phyloP scores from a whole-genome alignment of 2,113 vertebrate species.

The Rostratula benghalensis region DNA sequence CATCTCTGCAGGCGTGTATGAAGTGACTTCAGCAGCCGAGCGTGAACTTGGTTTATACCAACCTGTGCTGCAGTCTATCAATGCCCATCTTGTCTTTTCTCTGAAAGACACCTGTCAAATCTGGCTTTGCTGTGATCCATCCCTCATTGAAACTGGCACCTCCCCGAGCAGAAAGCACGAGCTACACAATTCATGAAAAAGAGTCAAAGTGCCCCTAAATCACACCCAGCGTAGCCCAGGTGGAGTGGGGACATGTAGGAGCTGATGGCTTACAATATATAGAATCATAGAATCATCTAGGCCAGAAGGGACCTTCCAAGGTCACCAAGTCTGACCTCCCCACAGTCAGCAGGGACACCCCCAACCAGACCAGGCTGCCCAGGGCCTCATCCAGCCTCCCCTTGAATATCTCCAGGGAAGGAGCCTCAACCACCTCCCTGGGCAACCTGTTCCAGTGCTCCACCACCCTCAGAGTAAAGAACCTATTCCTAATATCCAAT shows the following conservation, averaged over 20 bases:
- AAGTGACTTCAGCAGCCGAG: background rate
- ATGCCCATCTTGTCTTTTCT: background rate
- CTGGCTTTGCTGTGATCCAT: background rate
- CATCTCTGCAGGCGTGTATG: fast-evolving
- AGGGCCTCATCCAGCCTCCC: too few species aligned
- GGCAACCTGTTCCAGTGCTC: too few species aligned
- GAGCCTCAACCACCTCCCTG: too few species aligned
- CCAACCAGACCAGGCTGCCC: too few species aligned
- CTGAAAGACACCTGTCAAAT: background rate
- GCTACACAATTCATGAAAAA: background rate
- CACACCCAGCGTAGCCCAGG: fast-evolving
- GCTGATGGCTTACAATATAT: background rate
- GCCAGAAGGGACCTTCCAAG: too few species aligned
- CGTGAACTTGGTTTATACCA: background rate
- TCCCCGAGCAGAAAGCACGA: background rate
- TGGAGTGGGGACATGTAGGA: fast-evolving
- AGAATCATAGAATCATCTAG: too few species aligned
- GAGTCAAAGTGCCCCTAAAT: background rate
- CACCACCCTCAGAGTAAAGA: too few species aligned
- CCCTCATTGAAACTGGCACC: background rate
- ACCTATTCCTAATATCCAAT: too few species aligned
- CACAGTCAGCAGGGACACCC: too few species aligned
- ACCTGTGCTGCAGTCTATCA: background rate
- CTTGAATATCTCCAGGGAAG: too few species aligned
- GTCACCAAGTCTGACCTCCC: too few species aligned